These are phyloP conservation scores for Piaya cayana DNA, from an alignment of 2,113 vertebrate species.

Conservation along the genomic window DNA sequence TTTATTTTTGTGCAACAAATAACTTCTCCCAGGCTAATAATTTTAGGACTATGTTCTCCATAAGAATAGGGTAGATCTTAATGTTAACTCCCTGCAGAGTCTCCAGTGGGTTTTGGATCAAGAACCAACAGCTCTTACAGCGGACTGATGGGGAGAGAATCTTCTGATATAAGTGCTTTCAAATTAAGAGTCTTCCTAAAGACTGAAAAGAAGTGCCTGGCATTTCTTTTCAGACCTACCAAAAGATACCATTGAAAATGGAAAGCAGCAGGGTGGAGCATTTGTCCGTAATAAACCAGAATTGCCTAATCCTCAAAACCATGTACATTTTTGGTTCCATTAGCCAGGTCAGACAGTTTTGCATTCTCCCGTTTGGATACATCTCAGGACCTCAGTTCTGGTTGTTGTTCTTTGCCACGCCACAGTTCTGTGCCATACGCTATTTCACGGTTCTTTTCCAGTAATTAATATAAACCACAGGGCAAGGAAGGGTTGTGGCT, in stretches of 20 bases:
- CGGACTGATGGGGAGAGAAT: background rate
- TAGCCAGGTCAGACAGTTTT: background rate
- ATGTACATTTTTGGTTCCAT: background rate
- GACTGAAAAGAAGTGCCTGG: background rate
- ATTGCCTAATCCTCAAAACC: background rate
- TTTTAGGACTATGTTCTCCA: background rate
- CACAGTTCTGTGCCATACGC: background rate
- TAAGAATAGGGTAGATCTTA: background rate
- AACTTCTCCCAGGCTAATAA: background rate
- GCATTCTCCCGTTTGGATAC: background rate
- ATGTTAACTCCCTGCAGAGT: background rate
- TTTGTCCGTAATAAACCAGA: background rate
- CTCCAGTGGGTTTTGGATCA: background rate
- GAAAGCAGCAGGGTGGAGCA: background rate
- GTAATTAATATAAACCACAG: slow-evolving; percentile 59
- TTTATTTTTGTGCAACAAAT: background rate
- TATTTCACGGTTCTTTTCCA: slow-evolving; percentile 61
- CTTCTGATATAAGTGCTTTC: background rate
- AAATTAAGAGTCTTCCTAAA: background rate
- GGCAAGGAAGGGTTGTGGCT: slow-evolving; percentile 6
- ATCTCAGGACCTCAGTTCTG: slow-evolving; percentile 21
- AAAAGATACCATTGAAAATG: background rate
- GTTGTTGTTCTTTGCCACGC: background rate
- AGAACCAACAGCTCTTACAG: background rate
- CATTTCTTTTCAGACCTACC: background rate